Conservation (phyloP, 2,888 invertebrate species). For the Crematogaster levior region DNA sequence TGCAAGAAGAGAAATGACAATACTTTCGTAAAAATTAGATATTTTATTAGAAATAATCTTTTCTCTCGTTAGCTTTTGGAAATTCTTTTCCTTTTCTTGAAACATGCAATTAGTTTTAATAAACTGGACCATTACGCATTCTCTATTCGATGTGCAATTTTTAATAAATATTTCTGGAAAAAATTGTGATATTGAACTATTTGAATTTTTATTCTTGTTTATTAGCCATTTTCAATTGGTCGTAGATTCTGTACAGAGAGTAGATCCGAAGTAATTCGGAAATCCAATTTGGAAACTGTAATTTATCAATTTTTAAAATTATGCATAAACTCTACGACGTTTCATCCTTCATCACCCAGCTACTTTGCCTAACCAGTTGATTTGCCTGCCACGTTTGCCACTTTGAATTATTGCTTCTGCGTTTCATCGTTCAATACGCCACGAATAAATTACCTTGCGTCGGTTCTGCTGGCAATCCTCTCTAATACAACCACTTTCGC, state of each 20-base stretch:
- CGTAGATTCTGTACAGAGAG: background rate
- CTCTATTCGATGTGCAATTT: background rate
- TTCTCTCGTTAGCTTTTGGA: background rate
- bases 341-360: background rate
- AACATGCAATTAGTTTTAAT: background rate
- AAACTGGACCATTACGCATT: background rate
- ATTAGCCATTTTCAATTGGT: background rate
- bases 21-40: conserved; percentile 18
- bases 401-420: conserved; percentile 76
- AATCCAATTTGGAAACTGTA: background rate
- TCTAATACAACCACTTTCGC: conserved; percentile 34
- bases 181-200: background rate
- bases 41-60: conserved; percentile 14
- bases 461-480: conserved; percentile 36
- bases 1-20: conserved; percentile 17
- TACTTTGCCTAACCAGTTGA: conserved; percentile 59
- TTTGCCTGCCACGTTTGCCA: conserved; percentile 72
- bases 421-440: conserved; percentile 72
- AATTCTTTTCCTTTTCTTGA: background rate
- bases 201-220: background rate
- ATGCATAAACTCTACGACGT: background rate
- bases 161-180: background rate
- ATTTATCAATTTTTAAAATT: background rate
- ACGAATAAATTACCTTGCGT: conserved; percentile 72
- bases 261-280: background rate